These are phyloP conservation scores for Xestobium rufovillosum DNA, from an alignment of 2,888 invertebrate species.

Conservation along the genomic window DNA sequence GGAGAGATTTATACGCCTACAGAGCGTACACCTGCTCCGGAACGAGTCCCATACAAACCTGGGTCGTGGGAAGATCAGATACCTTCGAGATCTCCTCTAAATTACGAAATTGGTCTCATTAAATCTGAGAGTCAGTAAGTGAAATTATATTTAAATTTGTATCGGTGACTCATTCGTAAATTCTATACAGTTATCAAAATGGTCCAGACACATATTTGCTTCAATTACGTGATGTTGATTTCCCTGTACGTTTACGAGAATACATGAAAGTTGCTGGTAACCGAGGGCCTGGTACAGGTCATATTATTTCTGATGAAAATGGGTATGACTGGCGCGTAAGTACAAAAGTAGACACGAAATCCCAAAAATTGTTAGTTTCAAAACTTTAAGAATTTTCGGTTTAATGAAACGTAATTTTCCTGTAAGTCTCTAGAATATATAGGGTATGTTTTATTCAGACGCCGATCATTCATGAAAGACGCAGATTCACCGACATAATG, in stretches of 20 bases:
- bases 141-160: no score
- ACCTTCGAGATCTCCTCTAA: constrained; percentile 71
- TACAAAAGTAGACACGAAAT: constrained; percentile 12
- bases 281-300: constrained; percentile 63
- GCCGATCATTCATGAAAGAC: constrained; percentile 80
- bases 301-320: constrained; percentile 58
- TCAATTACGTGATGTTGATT: constrained; percentile 86
- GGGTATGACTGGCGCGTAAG: constrained; percentile 70
- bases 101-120: constrained; percentile 73
- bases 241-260: constrained; percentile 87
- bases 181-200: constrained; percentile 74
- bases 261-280: constrained; percentile 89
- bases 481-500: constrained; percentile 90
- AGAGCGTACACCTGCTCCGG: constrained; percentile 55
- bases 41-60: constrained; percentile 44
- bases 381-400: neutral
- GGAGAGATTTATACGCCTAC: constrained; percentile 76
- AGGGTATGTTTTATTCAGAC: constrained; percentile 47
- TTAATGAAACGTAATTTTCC: neutral
- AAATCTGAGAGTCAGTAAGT: constrained; percentile 83
- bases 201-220: constrained; percentile 95
- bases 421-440: neutral
- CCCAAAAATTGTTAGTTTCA: neutral
- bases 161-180: no score
- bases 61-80: constrained; percentile 61